phyloP scores from a whole-genome alignment of 1,140 invertebrate species.

The Bombyx mandarina region DNA sequence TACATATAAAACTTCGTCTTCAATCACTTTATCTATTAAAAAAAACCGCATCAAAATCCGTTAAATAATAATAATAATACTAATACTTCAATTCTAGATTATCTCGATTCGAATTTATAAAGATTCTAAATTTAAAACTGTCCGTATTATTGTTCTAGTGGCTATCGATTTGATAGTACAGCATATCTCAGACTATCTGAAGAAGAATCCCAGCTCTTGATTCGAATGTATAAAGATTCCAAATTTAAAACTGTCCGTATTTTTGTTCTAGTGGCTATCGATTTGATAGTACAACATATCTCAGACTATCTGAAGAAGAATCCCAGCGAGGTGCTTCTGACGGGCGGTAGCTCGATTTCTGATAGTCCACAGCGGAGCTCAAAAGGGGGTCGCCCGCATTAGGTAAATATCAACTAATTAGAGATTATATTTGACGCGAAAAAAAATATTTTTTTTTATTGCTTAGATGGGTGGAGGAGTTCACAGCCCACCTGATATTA shows the following conservation, averaged over 20 bases:
- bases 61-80: no score
- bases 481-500: no score
- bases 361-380: slow-evolving; percentile 46
- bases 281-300: slow-evolving; percentile 98
- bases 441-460: no score
- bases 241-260: neutral
- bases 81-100: no score
- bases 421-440: no score
- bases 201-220: slow-evolving; percentile 26
- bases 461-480: no score
- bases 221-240: no score
- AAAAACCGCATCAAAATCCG: no score
- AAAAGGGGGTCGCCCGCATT: slow-evolving; percentile 50
- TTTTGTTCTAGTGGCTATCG: slow-evolving; percentile 94
- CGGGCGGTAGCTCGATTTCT: slow-evolving; percentile 30
- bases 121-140: neutral
- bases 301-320: slow-evolving; percentile 62
- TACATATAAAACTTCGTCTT: no score
- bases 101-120: no score
- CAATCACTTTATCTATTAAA: no score
- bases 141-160: slow-evolving; percentile 80
- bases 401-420: slow-evolving; percentile 4
- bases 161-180: slow-evolving; percentile 98
- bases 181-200: slow-evolving; percentile 82
- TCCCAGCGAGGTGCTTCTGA: slow-evolving; percentile 18